Conservation (phyloP, 2,797 vertebrate species). For the Mormyrops attenuatus region DNA sequence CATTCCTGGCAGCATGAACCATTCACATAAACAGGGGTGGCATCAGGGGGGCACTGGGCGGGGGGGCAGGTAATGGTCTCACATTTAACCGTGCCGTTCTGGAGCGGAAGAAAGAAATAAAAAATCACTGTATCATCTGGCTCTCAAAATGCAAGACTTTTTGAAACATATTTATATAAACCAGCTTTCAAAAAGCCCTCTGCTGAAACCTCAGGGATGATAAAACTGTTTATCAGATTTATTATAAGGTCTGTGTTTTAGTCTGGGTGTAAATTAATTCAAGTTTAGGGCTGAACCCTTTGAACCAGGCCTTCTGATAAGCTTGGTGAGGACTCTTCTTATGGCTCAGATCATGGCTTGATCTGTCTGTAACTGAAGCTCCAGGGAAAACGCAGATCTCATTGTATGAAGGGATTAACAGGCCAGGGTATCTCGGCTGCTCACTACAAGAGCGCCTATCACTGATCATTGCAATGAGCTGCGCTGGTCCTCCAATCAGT, state of each 20-base stretch:
- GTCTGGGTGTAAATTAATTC: neutral
- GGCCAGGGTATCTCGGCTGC: neutral
- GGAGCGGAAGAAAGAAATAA: neutral
- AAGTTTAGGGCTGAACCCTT: neutral
- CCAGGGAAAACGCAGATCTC: neutral
- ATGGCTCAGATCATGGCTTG: neutral
- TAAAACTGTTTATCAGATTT: neutral
- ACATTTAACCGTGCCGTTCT: slow-evolving; percentile 77
- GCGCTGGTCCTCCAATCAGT: neutral
- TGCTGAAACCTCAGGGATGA: neutral
- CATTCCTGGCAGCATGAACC: slow-evolving; percentile 81
- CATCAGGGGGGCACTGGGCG: slow-evolving; percentile 64
- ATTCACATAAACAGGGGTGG: slow-evolving; percentile 67
- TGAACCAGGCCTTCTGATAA: neutral
- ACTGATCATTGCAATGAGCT: neutral
- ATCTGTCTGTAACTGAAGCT: neutral
- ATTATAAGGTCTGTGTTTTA: neutral
- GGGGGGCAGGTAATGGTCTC: slow-evolving; percentile 66
- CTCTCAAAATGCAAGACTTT: neutral
- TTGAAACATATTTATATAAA: neutral
- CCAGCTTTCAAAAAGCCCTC: neutral
- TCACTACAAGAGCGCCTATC: neutral
- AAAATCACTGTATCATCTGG: neutral
- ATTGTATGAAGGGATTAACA: neutral
- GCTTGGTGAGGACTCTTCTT: neutral